Conservation (phyloP, 2,888 invertebrate genomes). For the Tryphoninae sp. region DNA sequence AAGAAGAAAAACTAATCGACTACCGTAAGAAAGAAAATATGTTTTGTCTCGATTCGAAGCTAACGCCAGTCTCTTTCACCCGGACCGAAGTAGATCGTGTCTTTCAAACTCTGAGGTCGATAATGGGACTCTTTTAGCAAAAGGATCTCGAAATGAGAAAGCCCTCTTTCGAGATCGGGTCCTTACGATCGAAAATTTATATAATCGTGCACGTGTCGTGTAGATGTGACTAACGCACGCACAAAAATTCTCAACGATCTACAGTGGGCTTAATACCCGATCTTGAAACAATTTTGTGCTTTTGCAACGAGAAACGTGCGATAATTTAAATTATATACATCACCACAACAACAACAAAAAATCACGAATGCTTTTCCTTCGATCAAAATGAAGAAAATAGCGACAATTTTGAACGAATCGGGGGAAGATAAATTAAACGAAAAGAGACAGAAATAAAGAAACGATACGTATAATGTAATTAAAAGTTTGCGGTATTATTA, state of each 20-base stretch:
- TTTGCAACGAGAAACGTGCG: constrained; percentile 60
- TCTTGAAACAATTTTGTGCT: constrained; percentile 57
- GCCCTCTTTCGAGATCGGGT: constrained; percentile 5
- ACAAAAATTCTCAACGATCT: constrained; percentile 36
- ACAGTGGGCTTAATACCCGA: constrained; percentile 49
- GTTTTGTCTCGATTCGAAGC: not conserved
- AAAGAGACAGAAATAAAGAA: constrained; percentile 52
- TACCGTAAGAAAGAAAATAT: not conserved
- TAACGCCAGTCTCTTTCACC: constrained; percentile 30
- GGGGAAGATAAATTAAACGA: too few relatives aligned
- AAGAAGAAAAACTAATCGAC: too few relatives aligned
- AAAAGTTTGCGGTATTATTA: too few relatives aligned
- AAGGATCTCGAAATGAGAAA: not conserved
- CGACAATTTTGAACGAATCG: too few relatives aligned
- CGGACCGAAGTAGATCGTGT: constrained; percentile 12
- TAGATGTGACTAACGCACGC: constrained; percentile 69
- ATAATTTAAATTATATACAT: constrained; percentile 1
- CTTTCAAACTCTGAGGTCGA: constrained; percentile 21
- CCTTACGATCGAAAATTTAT: constrained; percentile 54
- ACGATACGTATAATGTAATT: constrained; percentile 32
- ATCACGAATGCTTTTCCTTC: not conserved
- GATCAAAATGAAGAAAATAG: constrained; percentile 14
- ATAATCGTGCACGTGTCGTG: constrained; percentile 72
- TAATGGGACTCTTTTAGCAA: not conserved
- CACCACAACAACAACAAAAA: not conserved